Base-by-base conservation (phyloP, 92 coral and sea anemone genomes). In the Epizoanthus ramosus region DNA sequence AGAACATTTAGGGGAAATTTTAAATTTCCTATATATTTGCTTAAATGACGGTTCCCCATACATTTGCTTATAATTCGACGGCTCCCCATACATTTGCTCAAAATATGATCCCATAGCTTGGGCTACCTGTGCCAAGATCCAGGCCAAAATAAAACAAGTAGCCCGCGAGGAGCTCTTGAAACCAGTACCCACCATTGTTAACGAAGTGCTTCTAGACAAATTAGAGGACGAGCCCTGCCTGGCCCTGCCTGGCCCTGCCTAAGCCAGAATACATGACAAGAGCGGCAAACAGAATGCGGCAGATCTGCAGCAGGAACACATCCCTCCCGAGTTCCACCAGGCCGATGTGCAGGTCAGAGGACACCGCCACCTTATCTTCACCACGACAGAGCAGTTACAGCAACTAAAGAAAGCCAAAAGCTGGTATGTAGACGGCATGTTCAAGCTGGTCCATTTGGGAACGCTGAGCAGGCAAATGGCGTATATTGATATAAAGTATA, bases 381-480 rank as follows among this genome's bases (percentile, higher is more conserved):
- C 80, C 75, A 83, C 86, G 6, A 53, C 74, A 61, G 33, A 45
- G 23, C 80, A 83, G 75, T 17, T 82, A 10, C 35, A 8, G 35
- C 79, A 70, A 22, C 80, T 83, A 1, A 53, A 63, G 19, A 83
- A 71, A 22, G 79, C 86, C 5, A 83, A 83, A 25, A 83, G 69
- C 14, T 83, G 86, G 86, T 83, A 83, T 25, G 57, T 71, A 13
- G 71, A 71, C 31, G 86, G 71, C 8, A 82, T 71, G 0, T 82
- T 82, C 64, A 82, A 82, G 69, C 65, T 82, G 25, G 73, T 71
- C 39, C 64, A n/a, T n/a, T n/a, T n/a, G n/a, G n/a, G n/a, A n/a
- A 35, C 39, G 39, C 39, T 35, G 39, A 35, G 39, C 39, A 35
- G 39, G 39, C 39, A 4, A 35, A 35, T 35, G 39, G 39, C 39